Percentiles rank a stretch among this genome's conserved stretches.
phyloP scores from a whole-genome alignment of 2,113 vertebrate genomes.

The Ictalurus punctatus region DNA sequence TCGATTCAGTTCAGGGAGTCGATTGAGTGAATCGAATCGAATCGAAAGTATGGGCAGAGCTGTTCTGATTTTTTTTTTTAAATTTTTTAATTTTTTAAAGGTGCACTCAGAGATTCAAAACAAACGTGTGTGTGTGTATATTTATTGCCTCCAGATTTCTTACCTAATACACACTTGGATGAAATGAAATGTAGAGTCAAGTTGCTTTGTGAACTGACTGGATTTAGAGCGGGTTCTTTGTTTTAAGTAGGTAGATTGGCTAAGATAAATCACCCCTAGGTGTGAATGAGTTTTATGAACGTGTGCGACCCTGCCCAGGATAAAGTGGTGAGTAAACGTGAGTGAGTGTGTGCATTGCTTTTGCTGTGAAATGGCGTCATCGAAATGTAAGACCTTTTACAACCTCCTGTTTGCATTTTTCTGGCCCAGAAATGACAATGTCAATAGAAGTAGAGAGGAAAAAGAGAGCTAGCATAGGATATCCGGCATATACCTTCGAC shows the following conservation, averaged over 20 bases:
- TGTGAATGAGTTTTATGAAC: not conserved
- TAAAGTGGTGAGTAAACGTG: not conserved
- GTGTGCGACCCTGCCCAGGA: not conserved
- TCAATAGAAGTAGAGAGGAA: not conserved
- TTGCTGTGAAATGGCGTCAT: not conserved
- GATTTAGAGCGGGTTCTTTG: not conserved
- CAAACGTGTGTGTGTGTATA: not conserved
- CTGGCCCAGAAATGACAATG: not conserved
- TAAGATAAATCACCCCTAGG: too few species aligned
- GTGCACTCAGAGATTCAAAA: not conserved
- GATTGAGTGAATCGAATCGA: not conserved
- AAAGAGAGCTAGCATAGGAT: not conserved
- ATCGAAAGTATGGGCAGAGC: not conserved
- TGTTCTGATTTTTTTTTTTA: not conserved
- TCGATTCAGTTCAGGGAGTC: not conserved
- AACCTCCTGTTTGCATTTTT: not conserved
- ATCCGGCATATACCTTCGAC: not conserved
- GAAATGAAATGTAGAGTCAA: not conserved
- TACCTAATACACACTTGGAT: not conserved
- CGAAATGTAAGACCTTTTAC: not conserved
- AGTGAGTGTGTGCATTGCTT: not conserved
- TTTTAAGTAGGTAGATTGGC: not conserved
- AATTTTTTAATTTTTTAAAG: too few species aligned
- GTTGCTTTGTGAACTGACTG: not conserved
- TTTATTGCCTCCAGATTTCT: not conserved